phyloP scores from a whole-genome alignment of 2,888 invertebrate genomes.

The Dorcus parallelipipedus region DNA sequence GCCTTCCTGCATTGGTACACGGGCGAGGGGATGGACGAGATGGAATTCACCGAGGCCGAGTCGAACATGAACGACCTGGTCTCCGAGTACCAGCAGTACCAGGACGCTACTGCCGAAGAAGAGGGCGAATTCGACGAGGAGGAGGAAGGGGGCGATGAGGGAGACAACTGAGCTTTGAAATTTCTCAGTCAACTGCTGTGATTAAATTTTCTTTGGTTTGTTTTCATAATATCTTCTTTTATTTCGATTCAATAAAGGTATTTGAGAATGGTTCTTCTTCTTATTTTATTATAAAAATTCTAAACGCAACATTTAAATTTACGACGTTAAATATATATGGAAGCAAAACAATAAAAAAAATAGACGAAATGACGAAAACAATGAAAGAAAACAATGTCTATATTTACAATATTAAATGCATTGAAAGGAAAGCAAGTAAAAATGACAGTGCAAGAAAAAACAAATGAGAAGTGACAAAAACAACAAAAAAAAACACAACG shows the following conservation, averaged over 20 bases:
- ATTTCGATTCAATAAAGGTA: slow-evolving; percentile 14
- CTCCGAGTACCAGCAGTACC: slow-evolving; percentile 92
- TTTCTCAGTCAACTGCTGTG: slow-evolving; percentile 9
- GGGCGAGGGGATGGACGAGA: slow-evolving; percentile 95
- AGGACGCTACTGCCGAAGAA: slow-evolving; percentile 82
- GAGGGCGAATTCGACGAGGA: slow-evolving; percentile 80
- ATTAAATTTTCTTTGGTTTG: slow-evolving; percentile 10
- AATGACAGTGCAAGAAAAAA: too few species aligned
- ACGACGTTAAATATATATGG: too few species aligned
- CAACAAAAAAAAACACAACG: too few species aligned
- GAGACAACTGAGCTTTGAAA: slow-evolving; percentile 35
- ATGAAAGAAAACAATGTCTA: too few species aligned
- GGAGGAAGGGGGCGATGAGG: slow-evolving; percentile 67
- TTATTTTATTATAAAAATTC: too few species aligned
- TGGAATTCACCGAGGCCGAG: slow-evolving; percentile 93
- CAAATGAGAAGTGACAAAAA: too few species aligned
- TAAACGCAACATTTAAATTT: too few species aligned
- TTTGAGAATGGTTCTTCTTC: background rate
- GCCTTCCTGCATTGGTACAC: slow-evolving; percentile 98
- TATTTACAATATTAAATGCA: too few species aligned
- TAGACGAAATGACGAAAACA: too few species aligned
- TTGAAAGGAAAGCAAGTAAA: too few species aligned
- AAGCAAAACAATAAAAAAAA: too few species aligned
- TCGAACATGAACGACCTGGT: slow-evolving; percentile 94
- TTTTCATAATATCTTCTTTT: slow-evolving; percentile 13